Evolutionary conservation across 2,797 vertebrate species (phyloP).

Genomic region (Kryptolebias ocellatus): DNA sequence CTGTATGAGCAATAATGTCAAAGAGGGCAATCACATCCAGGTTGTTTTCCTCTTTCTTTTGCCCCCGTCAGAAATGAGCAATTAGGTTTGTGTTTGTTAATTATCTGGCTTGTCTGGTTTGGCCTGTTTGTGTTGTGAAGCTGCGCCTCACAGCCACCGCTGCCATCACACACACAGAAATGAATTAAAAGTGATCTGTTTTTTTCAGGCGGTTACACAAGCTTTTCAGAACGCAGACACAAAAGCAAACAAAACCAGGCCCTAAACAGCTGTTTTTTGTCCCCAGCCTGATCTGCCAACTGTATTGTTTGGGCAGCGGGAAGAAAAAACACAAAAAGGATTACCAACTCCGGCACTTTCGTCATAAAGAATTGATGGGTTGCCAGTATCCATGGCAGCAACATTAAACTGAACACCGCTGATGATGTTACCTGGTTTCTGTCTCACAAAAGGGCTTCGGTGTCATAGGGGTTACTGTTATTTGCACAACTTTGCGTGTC

Average conservation of each 20-base stretch:
- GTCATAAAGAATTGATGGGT: conserved; percentile 83
- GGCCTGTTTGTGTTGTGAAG: conserved; percentile 82
- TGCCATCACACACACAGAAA: conserved; percentile 73
- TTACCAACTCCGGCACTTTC: conserved; percentile 77
- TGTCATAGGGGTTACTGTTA: conserved; percentile 82
- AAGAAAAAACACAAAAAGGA: conserved; percentile 58
- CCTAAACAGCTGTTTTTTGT: conserved; percentile 79
- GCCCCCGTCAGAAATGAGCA: conserved; percentile 86
- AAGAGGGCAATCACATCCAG: conserved; percentile 78
- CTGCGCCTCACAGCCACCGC: conserved; percentile 79
- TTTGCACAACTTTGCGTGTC: conserved; percentile 89
- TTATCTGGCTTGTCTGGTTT: conserved; percentile 85
- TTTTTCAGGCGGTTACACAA: conserved; percentile 71
- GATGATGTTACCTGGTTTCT: conserved; percentile 82
- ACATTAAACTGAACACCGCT: conserved; percentile 81
- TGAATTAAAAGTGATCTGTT: conserved; percentile 82
- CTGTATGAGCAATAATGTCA: conserved; percentile 69
- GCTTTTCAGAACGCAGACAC: conserved; percentile 72
- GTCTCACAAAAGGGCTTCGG: conserved; percentile 80
- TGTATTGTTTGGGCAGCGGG: conserved; percentile 65
- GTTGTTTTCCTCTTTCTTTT: conserved; percentile 84
- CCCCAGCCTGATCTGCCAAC: conserved; percentile 69
- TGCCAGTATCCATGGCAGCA: conserved; percentile 86
- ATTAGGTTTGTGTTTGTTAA: conserved; percentile 88
- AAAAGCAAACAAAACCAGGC: conserved; percentile 79